Base-by-base conservation (phyloP, 2,888 invertebrate genomes). In the Diarsia dahlii region DNA sequence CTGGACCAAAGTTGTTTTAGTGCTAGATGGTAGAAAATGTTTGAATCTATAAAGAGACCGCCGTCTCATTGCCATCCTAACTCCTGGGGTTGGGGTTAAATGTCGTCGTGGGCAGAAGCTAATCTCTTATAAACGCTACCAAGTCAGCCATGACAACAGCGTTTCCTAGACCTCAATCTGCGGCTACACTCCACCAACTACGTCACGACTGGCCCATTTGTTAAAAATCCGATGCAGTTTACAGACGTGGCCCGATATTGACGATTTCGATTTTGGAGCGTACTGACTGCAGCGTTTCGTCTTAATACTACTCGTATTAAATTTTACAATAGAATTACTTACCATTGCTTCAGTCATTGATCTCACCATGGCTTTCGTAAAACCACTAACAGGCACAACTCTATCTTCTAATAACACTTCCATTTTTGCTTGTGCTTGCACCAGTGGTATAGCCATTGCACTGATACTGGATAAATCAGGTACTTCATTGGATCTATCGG, bases 311-410 rank as follows among this genome's bases (percentile, higher is more conserved):
- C 28, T 28, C 28, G 28, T 28, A 28, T 28, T 28, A 28, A 28
- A 28, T 58, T 46, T 18, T 4, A 39, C 5, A 1, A 65, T 72
- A n/a, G 1, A 18, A 28, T 62, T 60, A 58, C 81, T 81, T 77
- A 87, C 88, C 88, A 88, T 88, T 20, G 88, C 87, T 74, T 88
- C 88, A n/a, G 98, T 98, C 99, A 99, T 99, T 0, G 99, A 98
- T 95, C 99, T 99, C 76, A 99, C 97, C 99, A 99, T 99, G 3
- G 98, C 98, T 94, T 98, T 99, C 39, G 97, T 97, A 89, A 99
- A 98, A 34, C 99, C 99, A 89, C 97, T 98, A 13, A 99, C 97
- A 9, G 97, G 97, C 75, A 98, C 98, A 0, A 97, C 96, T 92
- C 93, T 96, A 87, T 97, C 97, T 87, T 94, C 93, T 69, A 91